phyloP scores from a whole-genome alignment of 2,113 vertebrate genomes.

The Pangasianodon hypophthalmus region DNA sequence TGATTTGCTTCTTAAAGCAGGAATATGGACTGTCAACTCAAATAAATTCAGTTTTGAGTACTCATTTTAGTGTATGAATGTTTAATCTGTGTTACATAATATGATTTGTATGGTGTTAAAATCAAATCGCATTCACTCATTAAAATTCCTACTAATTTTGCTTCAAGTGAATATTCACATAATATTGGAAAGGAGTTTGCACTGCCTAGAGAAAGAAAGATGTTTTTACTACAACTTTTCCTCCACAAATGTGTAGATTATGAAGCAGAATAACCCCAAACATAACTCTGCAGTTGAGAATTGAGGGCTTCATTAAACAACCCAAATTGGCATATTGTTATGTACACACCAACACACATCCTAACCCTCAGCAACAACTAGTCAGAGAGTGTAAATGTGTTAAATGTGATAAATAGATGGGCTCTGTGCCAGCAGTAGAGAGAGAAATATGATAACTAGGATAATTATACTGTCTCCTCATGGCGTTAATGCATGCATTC shows the following conservation, averaged over 20 bases:
- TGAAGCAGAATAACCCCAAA: neutral
- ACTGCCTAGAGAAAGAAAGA: neutral
- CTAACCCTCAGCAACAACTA: neutral
- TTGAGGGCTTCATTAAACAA: neutral
- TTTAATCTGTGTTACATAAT: neutral
- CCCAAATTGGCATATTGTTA: neutral
- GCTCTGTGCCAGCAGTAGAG: neutral
- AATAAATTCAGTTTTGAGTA: neutral
- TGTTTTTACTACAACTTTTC: neutral
- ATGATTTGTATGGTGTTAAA: too few species aligned
- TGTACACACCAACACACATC: neutral
- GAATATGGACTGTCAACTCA: neutral
- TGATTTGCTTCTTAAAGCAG: too few species aligned
- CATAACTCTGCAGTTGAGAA: neutral
- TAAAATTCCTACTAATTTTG: too few species aligned
- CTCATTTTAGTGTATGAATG: neutral
- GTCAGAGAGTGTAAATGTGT: neutral
- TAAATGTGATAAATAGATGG: constrained; percentile 6
- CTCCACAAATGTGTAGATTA: neutral
- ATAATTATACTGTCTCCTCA: constrained; percentile 10
- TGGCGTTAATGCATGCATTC: neutral
- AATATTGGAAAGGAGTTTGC: neutral
- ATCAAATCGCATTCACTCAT: too few species aligned
- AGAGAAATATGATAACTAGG: constrained; percentile 16
- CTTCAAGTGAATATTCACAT: too few species aligned